phyloP scores from a whole-genome alignment of 2,888 invertebrate species.

The Mycalesis mineus region DNA sequence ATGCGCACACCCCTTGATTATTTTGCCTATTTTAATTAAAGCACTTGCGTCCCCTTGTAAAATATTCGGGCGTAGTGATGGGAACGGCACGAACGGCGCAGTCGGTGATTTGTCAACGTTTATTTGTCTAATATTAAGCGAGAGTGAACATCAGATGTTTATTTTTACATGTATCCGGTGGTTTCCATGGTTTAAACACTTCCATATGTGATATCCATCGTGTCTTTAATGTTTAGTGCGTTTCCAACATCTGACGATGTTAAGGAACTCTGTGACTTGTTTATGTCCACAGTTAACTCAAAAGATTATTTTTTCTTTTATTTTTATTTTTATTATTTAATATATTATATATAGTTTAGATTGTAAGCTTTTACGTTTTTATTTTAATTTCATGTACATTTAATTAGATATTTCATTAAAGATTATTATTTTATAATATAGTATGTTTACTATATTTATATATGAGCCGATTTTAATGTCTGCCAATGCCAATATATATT shows the following conservation, averaged over 20 bases:
- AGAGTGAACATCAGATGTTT: constrained; percentile 23
- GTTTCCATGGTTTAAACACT: constrained; percentile 17
- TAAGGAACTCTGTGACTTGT: neutral
- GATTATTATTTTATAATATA: too few relatives aligned
- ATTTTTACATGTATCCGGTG: constrained; percentile 27
- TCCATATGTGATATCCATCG: constrained; percentile 15
- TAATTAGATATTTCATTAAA: too few relatives aligned
- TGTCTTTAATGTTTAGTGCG: constrained; percentile 1
- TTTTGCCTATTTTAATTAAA: constrained; percentile 67
- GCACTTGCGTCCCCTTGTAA: constrained; percentile 49
- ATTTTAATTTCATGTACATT: too few relatives aligned
- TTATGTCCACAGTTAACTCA: neutral
- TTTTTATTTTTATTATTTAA: too few relatives aligned
- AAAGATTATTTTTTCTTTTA: too few relatives aligned
- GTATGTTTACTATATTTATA: too few relatives aligned
- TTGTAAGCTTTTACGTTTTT: too few relatives aligned
- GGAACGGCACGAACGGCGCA: constrained; percentile 68
- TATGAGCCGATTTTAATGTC: too few relatives aligned
- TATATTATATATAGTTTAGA: too few relatives aligned
- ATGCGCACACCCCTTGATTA: constrained; percentile 59
- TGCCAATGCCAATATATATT: too few relatives aligned
- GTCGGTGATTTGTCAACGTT: constrained; percentile 30
- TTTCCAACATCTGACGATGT: constrained; percentile 10
- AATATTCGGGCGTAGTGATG: constrained; percentile 62
- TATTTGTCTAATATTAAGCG: constrained; percentile 17